Evolutionary conservation across 2,888 invertebrate genomes (phyloP), one percentile per base, ranked within the genome.

Genomic region (Acleris holmiana): DNA sequence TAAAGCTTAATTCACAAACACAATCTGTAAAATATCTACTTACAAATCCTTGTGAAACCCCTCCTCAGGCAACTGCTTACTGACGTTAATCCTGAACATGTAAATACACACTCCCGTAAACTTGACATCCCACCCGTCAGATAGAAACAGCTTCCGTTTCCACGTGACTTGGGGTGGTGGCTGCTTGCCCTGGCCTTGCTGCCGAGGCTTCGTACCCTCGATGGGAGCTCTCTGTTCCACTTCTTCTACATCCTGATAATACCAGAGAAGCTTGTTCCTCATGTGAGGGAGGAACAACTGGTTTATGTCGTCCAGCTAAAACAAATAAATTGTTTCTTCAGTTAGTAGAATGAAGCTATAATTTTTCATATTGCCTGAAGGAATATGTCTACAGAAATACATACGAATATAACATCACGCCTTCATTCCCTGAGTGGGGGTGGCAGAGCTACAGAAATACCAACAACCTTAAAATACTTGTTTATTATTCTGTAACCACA

Each of bases 41-140:
- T 75, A 94, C 94, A 94, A 83, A 83, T 94, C 97, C 90, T 97
- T 97, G 83, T 97, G 97, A 77, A 98, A 98, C n/a, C 97, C 97
- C 89, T 98, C 98, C 83, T 98, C 98, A 0, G 97, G 97, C 71
- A 98, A 85, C 81, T 97, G 97, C 77, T 97, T 97, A 69, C 95
- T 94, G 47, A 95, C 96, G 79, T 95, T 97, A 53, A 97, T 95
- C 71, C 98, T 94, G 80, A 97, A 96, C 93, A 97, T 97, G 77
- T 97, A 97, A 71, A 97, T 95, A 75, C 97, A 97, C 63, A 96
- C 94, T 40, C 97, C 97, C 0, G 96, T 96, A 63, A 98, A 95
- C 17, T 96, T 94, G 48, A 95, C 95, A 71, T 96, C 95, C 95
- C 97, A 96, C 0, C 97, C 97, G 75, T 97, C 97, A 0, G 97